A percentile compares a stretch with the other conserved stretches of the same genome.
phyloP scores from a whole-genome alignment of 2,113 vertebrate species.

The Campylorhamphus procurvoides region DNA sequence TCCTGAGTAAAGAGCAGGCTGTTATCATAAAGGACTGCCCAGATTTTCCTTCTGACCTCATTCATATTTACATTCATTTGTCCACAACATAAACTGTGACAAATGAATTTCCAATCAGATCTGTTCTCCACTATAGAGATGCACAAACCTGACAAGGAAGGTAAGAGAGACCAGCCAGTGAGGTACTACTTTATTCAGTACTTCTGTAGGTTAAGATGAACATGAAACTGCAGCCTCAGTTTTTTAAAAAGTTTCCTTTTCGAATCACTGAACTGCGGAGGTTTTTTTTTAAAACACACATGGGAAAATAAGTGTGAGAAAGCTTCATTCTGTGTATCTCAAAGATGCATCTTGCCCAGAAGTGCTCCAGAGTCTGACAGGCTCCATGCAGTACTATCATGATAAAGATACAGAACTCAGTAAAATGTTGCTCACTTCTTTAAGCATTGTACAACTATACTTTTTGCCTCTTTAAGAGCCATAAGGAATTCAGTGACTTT shows the following conservation, averaged over 20 bases:
- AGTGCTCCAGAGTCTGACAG: not conserved
- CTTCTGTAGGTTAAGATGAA: not conserved
- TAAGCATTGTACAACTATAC: not conserved
- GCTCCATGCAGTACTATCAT: not conserved
- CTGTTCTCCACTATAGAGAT: not conserved
- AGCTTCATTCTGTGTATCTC: not conserved
- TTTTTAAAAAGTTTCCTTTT: not conserved
- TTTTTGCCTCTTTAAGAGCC: not conserved
- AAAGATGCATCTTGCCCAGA: not conserved
- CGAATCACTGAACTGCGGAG: not conserved
- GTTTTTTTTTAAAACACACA: not conserved
- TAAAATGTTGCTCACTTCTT: not conserved
- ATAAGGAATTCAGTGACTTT: not conserved
- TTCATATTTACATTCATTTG: not conserved
- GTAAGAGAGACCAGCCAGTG: not conserved
- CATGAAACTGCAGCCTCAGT: not conserved
- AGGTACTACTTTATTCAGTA: not conserved
- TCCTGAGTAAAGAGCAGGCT: not conserved
- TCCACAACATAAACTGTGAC: not conserved
- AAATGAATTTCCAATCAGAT: not conserved
- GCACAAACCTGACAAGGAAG: not conserved
- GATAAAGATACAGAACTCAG: not conserved
- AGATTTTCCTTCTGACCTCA: not conserved
- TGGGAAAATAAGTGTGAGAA: not conserved
- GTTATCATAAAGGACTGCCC: not conserved